Evolutionary conservation across 2,888 invertebrate species (phyloP).

Genomic region (Noctua pronuba): DNA sequence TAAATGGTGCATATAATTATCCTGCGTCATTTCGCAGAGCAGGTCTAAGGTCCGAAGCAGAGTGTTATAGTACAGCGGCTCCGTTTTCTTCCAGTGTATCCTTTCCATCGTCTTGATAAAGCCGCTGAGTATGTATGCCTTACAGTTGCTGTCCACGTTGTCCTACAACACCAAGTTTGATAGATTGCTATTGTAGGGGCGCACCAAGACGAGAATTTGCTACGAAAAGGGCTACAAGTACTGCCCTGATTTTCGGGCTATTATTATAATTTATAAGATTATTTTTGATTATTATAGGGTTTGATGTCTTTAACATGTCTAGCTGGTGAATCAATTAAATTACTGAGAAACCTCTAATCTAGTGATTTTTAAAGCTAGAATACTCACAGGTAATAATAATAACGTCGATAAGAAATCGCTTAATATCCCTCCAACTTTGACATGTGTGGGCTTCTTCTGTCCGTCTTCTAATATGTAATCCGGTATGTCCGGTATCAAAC

Average conservation of each 20-base stretch:
- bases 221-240: neutral
- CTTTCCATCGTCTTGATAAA: slow-evolving; percentile 95
- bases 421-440: slow-evolving; percentile 92
- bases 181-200: neutral
- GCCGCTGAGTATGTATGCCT: slow-evolving; percentile 94
- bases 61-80: slow-evolving; percentile 92
- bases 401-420: slow-evolving; percentile 95
- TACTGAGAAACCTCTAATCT: neutral
- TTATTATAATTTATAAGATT: neutral
- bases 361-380: neutral
- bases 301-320: neutral
- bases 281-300: neutral
- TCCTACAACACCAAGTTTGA: slow-evolving; percentile 91
- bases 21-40: slow-evolving; percentile 94
- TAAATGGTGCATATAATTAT: slow-evolving; percentile 96
- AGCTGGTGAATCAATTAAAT: neutral
- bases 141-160: slow-evolving; percentile 95
- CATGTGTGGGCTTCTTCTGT: slow-evolving; percentile 93
- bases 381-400: slow-evolving; percentile 94
- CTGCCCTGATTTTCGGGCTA: neutral
- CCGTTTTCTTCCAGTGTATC: slow-evolving; percentile 93
- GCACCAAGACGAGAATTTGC: neutral
- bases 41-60: slow-evolving; percentile 95
- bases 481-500: slow-evolving; percentile 94
- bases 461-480: slow-evolving; percentile 93